Evolutionary conservation across 2,888 invertebrate species (phyloP), one percentile per base, ranked within the genome.

Genomic region (Pseudoips prasinana): DNA sequence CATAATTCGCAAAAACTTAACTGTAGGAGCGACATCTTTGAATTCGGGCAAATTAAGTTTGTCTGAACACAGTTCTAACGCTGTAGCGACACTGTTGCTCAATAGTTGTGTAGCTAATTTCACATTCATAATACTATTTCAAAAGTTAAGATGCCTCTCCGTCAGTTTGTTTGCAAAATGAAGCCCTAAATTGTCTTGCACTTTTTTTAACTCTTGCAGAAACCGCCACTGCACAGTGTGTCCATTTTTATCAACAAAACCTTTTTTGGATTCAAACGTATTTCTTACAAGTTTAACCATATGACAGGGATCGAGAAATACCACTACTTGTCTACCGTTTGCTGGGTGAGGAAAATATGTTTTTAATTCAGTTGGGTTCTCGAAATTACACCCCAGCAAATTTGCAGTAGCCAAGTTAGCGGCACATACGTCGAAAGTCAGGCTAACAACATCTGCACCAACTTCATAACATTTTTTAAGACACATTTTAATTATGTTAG

Each of bases 91-190:
- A 11, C 41, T 48, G 10, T 25, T 38, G 28, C 49, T 50, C 5
- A 52, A 27, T n/a, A 50, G n/a, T 38, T 57, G 47, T 7, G 46
- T 38, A 3, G 47, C 44, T 8, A 52, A 33, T 20, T 44, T 46
- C 1, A 52, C 47, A 22, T 48, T 51, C 42, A 51, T 49, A 3
- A 48, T 33, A 20, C 46, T 26, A 19, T 49, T 39, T n/a, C 42
- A 25, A 28, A 47, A 54, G 18, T 33, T 7, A 17, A 44, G 27
- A 25, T 54, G 54, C 7, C 20, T 10, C 7, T 17, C 20, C 8
- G 39, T 33, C 17, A 36, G 7, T 27, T 49, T 57, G 22, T 53
- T 53, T 7, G 28, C 46, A 22, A 48, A 41, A n/a, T 26, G 38
- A 8, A 52, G 28, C 7, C 40, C 40, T n/a, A 42, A 10, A 4